These are phyloP conservation scores for Prunella himalayana DNA, from an alignment of 2,113 vertebrate genomes.

Conservation along the genomic window DNA sequence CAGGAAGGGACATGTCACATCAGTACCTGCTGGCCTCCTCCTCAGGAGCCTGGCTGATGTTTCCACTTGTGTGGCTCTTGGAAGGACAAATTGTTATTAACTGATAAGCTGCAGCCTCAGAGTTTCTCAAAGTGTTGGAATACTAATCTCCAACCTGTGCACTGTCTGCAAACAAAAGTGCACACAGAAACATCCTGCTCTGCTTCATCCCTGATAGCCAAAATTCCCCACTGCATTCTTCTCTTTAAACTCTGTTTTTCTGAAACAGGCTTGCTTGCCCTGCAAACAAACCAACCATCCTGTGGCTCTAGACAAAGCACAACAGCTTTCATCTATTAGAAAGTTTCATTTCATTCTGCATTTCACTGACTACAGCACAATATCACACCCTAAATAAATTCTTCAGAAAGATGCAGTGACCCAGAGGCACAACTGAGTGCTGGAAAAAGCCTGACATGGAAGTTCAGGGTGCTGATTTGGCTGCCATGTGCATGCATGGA, in stretches of 20 bases:
- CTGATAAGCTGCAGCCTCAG: neutral
- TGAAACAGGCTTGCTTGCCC: neutral
- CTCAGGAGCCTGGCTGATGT: neutral
- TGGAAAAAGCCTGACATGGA: neutral
- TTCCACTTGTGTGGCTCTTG: neutral
- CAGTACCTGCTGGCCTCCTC: neutral
- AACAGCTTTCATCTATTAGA: neutral
- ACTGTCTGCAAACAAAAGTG: neutral
- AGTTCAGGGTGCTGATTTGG: neutral
- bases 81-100: neutral
- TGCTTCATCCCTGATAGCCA: neutral
- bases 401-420: neutral
- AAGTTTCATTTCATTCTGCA: neutral
- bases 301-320: neutral
- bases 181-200: neutral
- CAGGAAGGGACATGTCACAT: neutral
- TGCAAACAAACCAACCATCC: neutral
- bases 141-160: neutral
- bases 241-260: neutral
- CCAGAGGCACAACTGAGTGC: neutral
- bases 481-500: fast-evolving
- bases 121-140: neutral
- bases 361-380: neutral
- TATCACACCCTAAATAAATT: neutral
- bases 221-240: neutral